Base-by-base conservation (phyloP, 2,888 invertebrate genomes). In the Cosmopolites sordidus region DNA sequence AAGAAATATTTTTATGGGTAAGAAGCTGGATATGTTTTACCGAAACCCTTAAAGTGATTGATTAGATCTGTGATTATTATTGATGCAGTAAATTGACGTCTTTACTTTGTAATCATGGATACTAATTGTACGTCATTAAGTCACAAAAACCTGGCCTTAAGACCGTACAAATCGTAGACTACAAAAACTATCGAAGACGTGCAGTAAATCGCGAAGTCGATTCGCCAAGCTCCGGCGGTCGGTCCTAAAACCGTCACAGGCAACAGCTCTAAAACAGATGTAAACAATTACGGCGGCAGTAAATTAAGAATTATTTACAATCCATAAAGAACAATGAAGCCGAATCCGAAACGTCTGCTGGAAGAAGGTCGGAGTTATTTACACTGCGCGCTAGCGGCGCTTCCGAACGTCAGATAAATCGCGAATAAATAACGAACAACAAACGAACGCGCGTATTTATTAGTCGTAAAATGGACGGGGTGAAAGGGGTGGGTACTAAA, bases 401-500 rank as follows among this genome's bases (percentile, higher is more conserved):
- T 55, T 55, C 51, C 47, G 51, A 55, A 49, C 48, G 38, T 52
- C 56, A 58, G 59, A 65, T 65, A 66, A 66, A 66, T 66, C 66
- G 66, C 60, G 53, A 59, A 61, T 60, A 52, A 65, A 65, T 65
- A 66, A 66, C 33, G 65, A 64, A 62, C 64, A 63, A 64, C 66
- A 65, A 67, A 65, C 67, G 64, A 62, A 64, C 64, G 61, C 58
- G 64, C 60, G 64, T 65, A 65, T 66, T 66, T 67, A 67, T 64
- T 62, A 59, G 60, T 60, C 64, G 61, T 67, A 67, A 67, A 66
- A 59, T 63, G 65, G 64, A 60, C 62, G 64, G 60, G 64, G 65
- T 66, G 64, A 66, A 66, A 64, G 55, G 43, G 50, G 22, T 22
- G 22, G 4, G 8, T 5, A 22, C 22, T 22, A 22, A 22, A 5